Evolutionary conservation across 1,140 invertebrate genomes (phyloP).

Genomic region (Zophobas morio): DNA sequence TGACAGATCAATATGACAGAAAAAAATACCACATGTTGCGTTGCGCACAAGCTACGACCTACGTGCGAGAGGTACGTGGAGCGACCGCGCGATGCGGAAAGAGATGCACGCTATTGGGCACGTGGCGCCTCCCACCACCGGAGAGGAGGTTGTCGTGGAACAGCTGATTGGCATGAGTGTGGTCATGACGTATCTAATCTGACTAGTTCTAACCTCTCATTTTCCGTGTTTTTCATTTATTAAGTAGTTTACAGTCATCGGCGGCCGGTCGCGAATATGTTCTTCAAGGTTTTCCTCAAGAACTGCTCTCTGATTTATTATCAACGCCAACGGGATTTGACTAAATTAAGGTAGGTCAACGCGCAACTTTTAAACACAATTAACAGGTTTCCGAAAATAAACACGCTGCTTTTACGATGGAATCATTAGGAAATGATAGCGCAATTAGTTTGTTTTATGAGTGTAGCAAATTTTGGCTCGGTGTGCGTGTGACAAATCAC

Average conservation of each 20-base stretch:
- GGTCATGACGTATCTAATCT: conserved; percentile 39
- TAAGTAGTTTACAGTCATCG: neutral
- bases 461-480: too few species aligned
- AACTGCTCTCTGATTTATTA: conserved; percentile 61
- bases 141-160: conserved; percentile 4
- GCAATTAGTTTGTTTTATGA: too few species aligned
- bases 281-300: conserved; percentile 59
- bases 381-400: neutral
- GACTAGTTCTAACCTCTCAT: neutral
- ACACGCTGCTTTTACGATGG: too few species aligned
- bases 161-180: conserved; percentile 40
- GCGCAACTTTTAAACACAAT: conserved; percentile 25
- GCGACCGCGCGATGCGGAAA: neutral
- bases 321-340: conserved; percentile 58
- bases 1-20: conserved; percentile 61
- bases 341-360: conserved; percentile 59
- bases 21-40: conserved; percentile 62
- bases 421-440: too few species aligned
- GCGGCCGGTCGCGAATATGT: conserved; percentile 52
- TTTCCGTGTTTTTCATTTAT: conserved; percentile 6
- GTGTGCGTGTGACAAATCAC: too few species aligned
- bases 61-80: neutral
- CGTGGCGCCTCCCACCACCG: conserved; percentile 42
- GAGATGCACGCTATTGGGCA: conserved; percentile 29
- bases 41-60: conserved; percentile 46